Percentiles rank a stretch among this genome's conserved stretches.
Evolutionary conservation across 2,888 invertebrate genomes (phyloP).

Genomic region (Chymomyza fuscimana): DNA sequence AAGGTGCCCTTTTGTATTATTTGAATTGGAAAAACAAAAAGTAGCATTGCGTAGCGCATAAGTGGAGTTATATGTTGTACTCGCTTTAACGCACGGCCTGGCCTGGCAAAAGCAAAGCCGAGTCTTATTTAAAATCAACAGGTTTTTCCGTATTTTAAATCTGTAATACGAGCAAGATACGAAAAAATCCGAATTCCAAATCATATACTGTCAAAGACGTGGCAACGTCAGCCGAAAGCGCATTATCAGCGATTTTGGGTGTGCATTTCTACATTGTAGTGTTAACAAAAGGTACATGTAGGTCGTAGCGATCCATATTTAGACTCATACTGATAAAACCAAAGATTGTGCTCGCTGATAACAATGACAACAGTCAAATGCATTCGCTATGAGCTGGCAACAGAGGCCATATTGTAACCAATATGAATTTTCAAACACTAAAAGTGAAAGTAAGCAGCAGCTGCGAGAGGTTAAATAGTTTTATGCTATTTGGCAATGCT

Average conservation of each 20-base stretch:
- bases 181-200: neutral
- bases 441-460: conserved; percentile 24
- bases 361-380: conserved; percentile 5
- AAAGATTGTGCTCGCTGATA: neutral
- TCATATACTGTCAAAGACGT: conserved; percentile 8
- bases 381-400: conserved; percentile 6
- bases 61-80: conserved; percentile 27
- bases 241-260: neutral
- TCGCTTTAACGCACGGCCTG: conserved; percentile 28
- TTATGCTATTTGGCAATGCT: conserved; percentile 27
- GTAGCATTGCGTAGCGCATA: neutral
- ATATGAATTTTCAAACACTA: neutral
- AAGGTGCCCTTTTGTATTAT: conserved; percentile 10
- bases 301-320: conserved; percentile 15
- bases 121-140: conserved; percentile 49
- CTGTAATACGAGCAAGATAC: conserved; percentile 18
- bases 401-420: neutral
- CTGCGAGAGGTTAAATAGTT: neutral
- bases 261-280: conserved; percentile 21
- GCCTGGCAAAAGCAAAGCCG: neutral
- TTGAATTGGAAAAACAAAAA: neutral
- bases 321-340: neutral
- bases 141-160: conserved; percentile 48
- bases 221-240: conserved; percentile 44
- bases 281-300: conserved; percentile 3